Percentiles rank a stretch among this genome's conserved stretches.
phyloP scores from a whole-genome alignment of 2,797 vertebrate genomes.

The Champsocephalus esox region DNA sequence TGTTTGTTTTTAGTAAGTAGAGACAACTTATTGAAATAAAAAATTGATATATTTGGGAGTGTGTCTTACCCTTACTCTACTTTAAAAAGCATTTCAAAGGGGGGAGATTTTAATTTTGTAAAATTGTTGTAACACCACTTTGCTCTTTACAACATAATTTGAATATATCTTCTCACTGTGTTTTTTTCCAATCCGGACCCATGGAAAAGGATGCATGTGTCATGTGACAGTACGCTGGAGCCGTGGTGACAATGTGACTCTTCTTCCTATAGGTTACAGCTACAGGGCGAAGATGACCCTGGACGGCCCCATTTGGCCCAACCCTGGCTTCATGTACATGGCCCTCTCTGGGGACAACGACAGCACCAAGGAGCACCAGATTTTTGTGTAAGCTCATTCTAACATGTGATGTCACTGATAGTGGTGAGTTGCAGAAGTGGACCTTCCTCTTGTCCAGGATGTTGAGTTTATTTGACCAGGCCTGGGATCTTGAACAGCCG shows the following conservation, averaged over 20 bases:
- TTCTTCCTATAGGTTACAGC: constrained; percentile 71
- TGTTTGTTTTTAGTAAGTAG: too few relatives aligned
- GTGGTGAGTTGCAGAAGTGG: not conserved
- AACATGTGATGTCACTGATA: not conserved
- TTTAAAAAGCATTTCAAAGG: too few relatives aligned
- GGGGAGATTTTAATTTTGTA: not conserved
- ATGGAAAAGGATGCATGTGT: not conserved
- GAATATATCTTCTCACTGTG: not conserved
- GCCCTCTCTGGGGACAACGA: constrained; percentile 58
- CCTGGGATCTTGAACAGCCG: constrained; percentile 10
- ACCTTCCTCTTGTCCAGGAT: not conserved
- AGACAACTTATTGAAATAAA: too few relatives aligned
- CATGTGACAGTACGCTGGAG: not conserved
- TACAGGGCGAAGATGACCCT: constrained; percentile 68
- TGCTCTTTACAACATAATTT: not conserved
- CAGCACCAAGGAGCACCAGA: constrained; percentile 64
- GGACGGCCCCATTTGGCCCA: constrained; percentile 61
- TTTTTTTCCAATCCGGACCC: not conserved
- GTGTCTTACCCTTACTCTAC: too few relatives aligned
- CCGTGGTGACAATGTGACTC: not conserved
- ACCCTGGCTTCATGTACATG: constrained; percentile 72
- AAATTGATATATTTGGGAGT: too few relatives aligned
- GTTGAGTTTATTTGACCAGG: constrained; percentile 1
- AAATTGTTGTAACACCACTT: not conserved
- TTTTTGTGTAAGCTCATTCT: too few relatives aligned